Conservation (phyloP, 2,888 invertebrate genomes). For the Limnephilus lunatus region DNA sequence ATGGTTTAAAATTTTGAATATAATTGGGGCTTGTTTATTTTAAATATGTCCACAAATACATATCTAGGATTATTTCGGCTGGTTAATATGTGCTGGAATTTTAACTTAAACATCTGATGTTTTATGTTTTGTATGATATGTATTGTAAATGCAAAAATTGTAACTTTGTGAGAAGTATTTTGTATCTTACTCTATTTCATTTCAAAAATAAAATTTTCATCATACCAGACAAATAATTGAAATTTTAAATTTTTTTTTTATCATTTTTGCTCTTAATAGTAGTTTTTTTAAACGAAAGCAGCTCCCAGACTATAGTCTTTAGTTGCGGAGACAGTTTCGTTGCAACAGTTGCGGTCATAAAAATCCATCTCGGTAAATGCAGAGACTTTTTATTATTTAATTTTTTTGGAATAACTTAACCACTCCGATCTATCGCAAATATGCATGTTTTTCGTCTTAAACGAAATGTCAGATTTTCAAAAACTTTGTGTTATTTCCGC, state of each 20-base stretch:
- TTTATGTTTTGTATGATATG: background rate
- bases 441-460: too few relatives aligned
- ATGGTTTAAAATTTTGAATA: too few relatives aligned
- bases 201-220: background rate
- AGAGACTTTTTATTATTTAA: too few relatives aligned
- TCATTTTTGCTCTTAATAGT: background rate
- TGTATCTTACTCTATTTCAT: background rate
- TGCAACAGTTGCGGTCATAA: too few relatives aligned
- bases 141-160: background rate
- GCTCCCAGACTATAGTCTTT: too few relatives aligned
- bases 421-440: too few relatives aligned
- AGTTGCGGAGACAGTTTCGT: too few relatives aligned
- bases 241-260: background rate
- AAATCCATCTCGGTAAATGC: too few relatives aligned
- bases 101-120: background rate
- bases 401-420: too few relatives aligned
- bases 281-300: too few relatives aligned
- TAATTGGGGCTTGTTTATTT: background rate
- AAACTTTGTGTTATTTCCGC: too few relatives aligned
- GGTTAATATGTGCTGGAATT: background rate
- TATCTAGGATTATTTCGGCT: background rate
- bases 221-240: background rate
- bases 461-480: too few relatives aligned
- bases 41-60: background rate
- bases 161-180: background rate